phyloP scores from a whole-genome alignment of 2,888 invertebrate genomes.

The Eudemis profundana region DNA sequence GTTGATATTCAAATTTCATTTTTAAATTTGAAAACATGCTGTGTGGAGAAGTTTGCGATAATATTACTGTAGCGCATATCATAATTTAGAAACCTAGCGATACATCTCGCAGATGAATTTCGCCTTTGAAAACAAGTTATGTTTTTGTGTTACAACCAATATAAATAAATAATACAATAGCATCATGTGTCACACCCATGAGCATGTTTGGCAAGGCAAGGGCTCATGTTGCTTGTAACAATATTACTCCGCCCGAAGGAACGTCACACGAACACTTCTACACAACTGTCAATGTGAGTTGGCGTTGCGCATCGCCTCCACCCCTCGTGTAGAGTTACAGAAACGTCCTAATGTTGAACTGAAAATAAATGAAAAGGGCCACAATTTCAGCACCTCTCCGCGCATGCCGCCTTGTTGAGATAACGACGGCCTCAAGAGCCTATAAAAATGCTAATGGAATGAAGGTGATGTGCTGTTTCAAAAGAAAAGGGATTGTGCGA shows the following conservation, averaged over 20 bases:
- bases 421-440: constrained; percentile 63
- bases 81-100: too few relatives aligned
- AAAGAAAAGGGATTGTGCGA: constrained; percentile 54
- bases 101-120: too few relatives aligned
- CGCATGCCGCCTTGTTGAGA: constrained; percentile 57
- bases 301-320: neutral
- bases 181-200: neutral
- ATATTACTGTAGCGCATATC: neutral
- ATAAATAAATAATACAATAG: neutral
- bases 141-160: too few relatives aligned
- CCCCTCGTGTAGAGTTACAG: constrained; percentile 15
- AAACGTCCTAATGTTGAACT: constrained; percentile 56
- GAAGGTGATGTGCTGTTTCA: constrained; percentile 62
- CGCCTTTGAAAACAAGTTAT: too few relatives aligned
- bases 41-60: neutral
- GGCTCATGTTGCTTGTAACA: neutral
- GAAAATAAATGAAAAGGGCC: constrained; percentile 56
- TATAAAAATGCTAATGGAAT: constrained; percentile 75
- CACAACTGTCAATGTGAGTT: constrained; percentile 12
- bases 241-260: constrained; percentile 3
- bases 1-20: constrained; percentile 61
- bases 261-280: neutral
- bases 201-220: neutral
- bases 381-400: constrained; percentile 53
- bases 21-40: constrained; percentile 50